Base-by-base conservation (phyloP, 2,113 vertebrate species). In the Scolopax mira region DNA sequence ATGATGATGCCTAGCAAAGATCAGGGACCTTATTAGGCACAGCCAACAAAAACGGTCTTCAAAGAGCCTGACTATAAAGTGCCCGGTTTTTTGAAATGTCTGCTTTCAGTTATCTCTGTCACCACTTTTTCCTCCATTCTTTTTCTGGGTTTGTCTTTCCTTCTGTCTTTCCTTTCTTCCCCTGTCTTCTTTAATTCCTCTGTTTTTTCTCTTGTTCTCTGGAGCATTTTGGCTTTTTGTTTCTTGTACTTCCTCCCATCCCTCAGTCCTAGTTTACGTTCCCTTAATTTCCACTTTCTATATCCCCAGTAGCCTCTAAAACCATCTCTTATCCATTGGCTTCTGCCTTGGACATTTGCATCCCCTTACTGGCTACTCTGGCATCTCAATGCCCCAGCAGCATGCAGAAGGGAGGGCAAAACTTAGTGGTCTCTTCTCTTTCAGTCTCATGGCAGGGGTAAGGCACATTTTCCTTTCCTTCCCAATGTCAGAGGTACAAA, bases 331-430 rank as follows among this genome's bases (percentile, higher is more conserved):
- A 24, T 14, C n/a, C 55, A 10, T 41, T 49, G 64, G 27, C 19
- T 48, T 73, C 19, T 88, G 52, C 3, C 0, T 69, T n/a, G 41
- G 24, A 44, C 11, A 35, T 58, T 60, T 72, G 18, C 7, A 52
- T 18, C 2, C 11, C 8, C 10, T 93, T 52, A 17, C 17, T 54
- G 48, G 25, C 74, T 81, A 37, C 39, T 23, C 24, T 60, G 57
- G 42, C 25, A 33, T 41, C 31, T 54, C 1, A 1, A 16, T 64
- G 51, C 14, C 74, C 37, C 24, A 41, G 41, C 25, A 75, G n/a
- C 42, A 19, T 0, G 1, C 21, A 64, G 37, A 67, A 62, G 69
- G 37, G 14, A n/a, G 5, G 24, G 18, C 1, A 2, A 74, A 49
- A n/a, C 28, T 88, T 39, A 35, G 70, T 5, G 22, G 27, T 54